Conservation (phyloP, 2,888 invertebrate species). For the Leptopterna dolabrata region DNA sequence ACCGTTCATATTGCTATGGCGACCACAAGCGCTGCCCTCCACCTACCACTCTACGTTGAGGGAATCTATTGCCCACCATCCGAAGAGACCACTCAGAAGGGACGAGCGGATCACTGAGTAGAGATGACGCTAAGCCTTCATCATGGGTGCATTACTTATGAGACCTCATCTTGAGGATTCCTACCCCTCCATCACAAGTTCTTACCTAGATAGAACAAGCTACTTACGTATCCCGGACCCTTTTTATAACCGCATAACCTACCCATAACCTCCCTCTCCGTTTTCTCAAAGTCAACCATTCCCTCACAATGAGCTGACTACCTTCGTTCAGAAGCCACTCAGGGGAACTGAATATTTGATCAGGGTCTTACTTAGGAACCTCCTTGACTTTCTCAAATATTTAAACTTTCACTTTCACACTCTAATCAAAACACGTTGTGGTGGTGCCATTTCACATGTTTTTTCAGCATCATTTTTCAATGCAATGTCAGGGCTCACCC, state of each 20-base stretch:
- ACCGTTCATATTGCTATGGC: neutral
- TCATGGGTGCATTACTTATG: constrained; percentile 15
- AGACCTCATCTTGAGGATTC: constrained; percentile 12
- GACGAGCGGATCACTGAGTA: neutral
- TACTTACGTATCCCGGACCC: constrained; percentile 11
- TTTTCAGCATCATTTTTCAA: neutral
- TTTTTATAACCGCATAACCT: constrained; percentile 31
- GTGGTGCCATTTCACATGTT: neutral
- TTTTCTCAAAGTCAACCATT: constrained; percentile 37
- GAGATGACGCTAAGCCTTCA: constrained; percentile 28
- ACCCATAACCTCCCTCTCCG: neutral
- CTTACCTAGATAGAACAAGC: constrained; percentile 33
- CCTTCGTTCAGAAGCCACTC: constrained; percentile 27
- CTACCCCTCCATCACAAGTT: neutral
- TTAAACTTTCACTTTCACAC: neutral
- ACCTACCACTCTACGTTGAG: neutral
- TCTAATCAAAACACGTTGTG: neutral
- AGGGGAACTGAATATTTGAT: constrained; percentile 35
- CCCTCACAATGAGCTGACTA: constrained; percentile 36
- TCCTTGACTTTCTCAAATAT: constrained; percentile 25
- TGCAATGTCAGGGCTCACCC: neutral
- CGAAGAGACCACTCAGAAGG: neutral
- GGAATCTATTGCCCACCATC: neutral
- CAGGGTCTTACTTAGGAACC: neutral
- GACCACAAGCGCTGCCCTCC: neutral